Evolutionary conservation across 2,888 invertebrate species (phyloP), one percentile per base, ranked within the genome.

Genomic region (Seira sanloemensis): DNA sequence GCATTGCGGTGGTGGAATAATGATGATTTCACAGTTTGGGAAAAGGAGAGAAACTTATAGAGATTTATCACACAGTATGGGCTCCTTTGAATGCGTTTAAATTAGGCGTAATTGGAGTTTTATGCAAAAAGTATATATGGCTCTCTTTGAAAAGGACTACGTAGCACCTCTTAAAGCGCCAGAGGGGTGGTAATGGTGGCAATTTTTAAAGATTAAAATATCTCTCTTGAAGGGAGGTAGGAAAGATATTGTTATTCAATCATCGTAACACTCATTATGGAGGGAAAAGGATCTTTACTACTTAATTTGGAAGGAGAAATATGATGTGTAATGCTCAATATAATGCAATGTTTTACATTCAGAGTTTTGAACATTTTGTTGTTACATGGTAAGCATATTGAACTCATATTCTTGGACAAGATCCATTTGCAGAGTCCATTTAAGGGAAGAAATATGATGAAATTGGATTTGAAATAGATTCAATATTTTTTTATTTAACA

Each of bases 101-200:
- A 79, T 79, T 25, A 68, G 73, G 37, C 54, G 66, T 79, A 79
- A 79, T 79, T 79, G 79, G 79, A 74, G 37, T 79, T 79, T 26
- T 79, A 79, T 79, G 79, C 79, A 74, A 79, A 79, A 75, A 25
- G 50, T 23, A 18, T 25, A 12, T 12, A 23, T 65, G 65, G 23
- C 23, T 67, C 25, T 67, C 67, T 23, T 67, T 67, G 67, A 67
- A 65, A 21, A 18, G 67, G 19, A 4, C 2, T 67, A 9, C 25
- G 1, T 19, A 62, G 62, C 58, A 58, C 37, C 37, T 37, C 12
- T 62, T 58, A 74, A 25, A 72, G 54, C 16, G 37, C 19, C 26
- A 2, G 27, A 69, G 19, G 69, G 18, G 27, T 37, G 21, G n/a
- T 37, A 72, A 72, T 37, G 37, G 12, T 37, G 37, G 37, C 37